Evolutionary conservation across 2,113 vertebrate genomes (phyloP).

Genomic region (Odobenus rosmarus): DNA sequence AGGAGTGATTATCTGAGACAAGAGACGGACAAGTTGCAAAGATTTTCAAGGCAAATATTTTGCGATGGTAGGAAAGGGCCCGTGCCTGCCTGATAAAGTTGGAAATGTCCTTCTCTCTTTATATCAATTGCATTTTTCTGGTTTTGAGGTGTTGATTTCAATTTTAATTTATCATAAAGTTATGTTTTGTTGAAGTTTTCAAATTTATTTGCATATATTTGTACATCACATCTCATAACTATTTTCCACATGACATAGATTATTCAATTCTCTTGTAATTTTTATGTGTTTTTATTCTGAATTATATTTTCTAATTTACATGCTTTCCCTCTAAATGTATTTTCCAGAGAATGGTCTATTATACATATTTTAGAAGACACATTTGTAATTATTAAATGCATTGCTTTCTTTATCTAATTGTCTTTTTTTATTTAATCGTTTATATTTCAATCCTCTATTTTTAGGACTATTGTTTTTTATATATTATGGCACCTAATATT

Average conservation of each 20-base stretch:
- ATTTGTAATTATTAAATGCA: background rate
- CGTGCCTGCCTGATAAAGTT: background rate
- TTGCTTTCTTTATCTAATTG: background rate
- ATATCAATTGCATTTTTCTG: background rate
- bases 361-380: background rate
- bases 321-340: background rate
- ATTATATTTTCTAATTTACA: background rate
- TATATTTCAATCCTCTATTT: background rate
- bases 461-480: background rate
- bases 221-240: background rate
- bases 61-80: background rate
- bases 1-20: background rate
- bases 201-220: background rate
- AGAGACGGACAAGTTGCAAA: background rate
- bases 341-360: background rate
- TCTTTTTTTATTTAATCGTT: background rate
- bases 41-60: background rate
- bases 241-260: background rate
- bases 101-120: background rate
- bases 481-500: background rate
- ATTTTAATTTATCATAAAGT: background rate
- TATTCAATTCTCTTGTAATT: background rate
- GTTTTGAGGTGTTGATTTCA: background rate
- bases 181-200: background rate
- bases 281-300: background rate